Conservation (phyloP, 2,888 invertebrate genomes). For the Stenoptilia bipunctidactyla region DNA sequence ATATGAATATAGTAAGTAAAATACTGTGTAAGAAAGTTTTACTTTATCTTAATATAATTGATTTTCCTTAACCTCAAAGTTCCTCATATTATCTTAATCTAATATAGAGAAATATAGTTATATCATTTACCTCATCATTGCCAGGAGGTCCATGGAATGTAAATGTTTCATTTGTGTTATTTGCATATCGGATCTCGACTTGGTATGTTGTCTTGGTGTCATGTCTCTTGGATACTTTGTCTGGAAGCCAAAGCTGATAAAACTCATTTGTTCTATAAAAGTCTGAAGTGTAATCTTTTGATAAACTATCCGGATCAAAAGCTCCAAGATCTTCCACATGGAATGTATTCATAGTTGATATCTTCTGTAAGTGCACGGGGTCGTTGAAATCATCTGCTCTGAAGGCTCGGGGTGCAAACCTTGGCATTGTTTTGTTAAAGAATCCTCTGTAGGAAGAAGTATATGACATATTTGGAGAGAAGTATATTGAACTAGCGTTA, state of each 20-base stretch:
- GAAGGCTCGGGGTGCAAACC: constrained; percentile 94
- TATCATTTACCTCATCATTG: constrained; percentile 85
- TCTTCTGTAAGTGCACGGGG: constrained; percentile 92
- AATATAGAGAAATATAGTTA: too few species aligned
- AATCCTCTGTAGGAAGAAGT: constrained; percentile 95
- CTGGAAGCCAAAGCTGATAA: constrained; percentile 94
- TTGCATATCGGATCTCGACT: constrained; percentile 93
- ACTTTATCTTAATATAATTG: too few species aligned
- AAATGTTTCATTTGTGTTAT: constrained; percentile 95
- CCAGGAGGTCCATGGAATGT: constrained; percentile 96
- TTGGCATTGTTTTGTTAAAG: constrained; percentile 94
- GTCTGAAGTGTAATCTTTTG: constrained; percentile 91
- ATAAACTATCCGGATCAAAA: constrained; percentile 81
- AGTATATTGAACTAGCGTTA: constrained; percentile 94
- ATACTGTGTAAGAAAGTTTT: too few species aligned
- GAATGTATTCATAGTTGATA: constrained; percentile 95
- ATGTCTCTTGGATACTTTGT: constrained; percentile 83
- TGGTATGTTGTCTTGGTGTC: constrained; percentile 94
- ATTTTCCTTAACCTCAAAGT: too few species aligned
- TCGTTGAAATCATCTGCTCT: constrained; percentile 95
- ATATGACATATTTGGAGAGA: constrained; percentile 93
- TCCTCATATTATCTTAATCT: too few species aligned
- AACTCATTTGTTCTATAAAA: constrained; percentile 94
- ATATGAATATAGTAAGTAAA: too few species aligned
- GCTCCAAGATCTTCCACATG: constrained; percentile 89